Evolutionary conservation across 2,113 vertebrate genomes (phyloP), one percentile per base, ranked within the genome.

Genomic region (Nannobrachium achirus): DNA sequence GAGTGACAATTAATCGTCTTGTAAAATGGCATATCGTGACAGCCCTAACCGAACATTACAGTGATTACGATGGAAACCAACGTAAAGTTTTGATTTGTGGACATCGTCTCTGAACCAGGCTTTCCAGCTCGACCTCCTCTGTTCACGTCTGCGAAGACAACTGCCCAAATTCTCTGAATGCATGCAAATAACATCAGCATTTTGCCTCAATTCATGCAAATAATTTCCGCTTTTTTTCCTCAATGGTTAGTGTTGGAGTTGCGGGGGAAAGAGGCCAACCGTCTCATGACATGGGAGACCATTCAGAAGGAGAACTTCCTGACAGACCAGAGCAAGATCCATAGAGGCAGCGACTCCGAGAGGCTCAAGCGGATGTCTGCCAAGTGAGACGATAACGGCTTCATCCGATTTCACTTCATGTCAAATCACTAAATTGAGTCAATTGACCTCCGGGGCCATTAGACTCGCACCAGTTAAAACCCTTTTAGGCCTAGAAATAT

Each of bases 231-330:
- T 4, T 5, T 49, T n/a, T 56, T 69, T 15, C 1, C 4, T 44
- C 63, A 71, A 16, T 18, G 55, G 0, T 15, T 41, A 82, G 89
- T 84, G 0, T 48, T 94, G 73, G 20, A 79, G 39, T 73, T 96
- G 10, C 68, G 48, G 0, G 84, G 83, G 6, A 89, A 89, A 63
- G 83, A 63, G 0, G 92, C 94, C n/a, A 90, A 91, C 76, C 85
- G 40, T 51, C 82, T 96, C 51, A 86, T 93, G 78, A 96, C 94
- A 0, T 97, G 96, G 96, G 96, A 97, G 71, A 91, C 90, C 0
- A 93, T 97, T 60, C 95, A 94, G 76, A 96, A 96, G 70, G 95
- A 96, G 78, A 94, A 93, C 57, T 95, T 94, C 78, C 78, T 97
- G 42, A 85, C 93, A 0, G 73, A 83, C 0, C 91, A 91, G 13